These are phyloP conservation scores for Labeo catla DNA, from an alignment of 2,113 vertebrate species.

Conservation along the genomic window DNA sequence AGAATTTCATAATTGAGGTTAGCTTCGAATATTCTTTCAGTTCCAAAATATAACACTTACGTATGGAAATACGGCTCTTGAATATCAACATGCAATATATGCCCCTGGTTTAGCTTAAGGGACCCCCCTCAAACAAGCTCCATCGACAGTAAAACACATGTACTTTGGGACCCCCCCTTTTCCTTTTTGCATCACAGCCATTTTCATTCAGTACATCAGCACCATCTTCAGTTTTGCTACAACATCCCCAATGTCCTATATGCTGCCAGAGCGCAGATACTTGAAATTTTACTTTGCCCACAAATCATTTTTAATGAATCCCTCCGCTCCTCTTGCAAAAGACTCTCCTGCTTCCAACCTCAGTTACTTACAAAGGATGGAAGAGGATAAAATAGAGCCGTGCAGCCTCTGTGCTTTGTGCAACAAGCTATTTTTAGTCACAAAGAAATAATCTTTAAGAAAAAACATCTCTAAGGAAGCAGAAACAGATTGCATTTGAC, in stretches of 20 bases:
- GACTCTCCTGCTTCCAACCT: neutral
- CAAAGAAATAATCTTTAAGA: slow-evolving; percentile 21
- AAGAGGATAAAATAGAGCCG: neutral
- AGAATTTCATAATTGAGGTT: neutral
- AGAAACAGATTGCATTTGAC: neutral
- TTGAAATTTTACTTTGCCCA: slow-evolving; percentile 57
- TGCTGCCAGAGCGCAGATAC: slow-evolving; percentile 58
- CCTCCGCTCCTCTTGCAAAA: slow-evolving; percentile 37
- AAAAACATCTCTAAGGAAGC: slow-evolving; percentile 21
- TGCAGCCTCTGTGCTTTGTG: slow-evolving; percentile 17
- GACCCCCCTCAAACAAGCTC: neutral
- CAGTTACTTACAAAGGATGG: slow-evolving; percentile 24
- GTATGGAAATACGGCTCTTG: neutral
- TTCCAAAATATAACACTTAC: neutral
- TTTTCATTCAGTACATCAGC: slow-evolving; percentile 52
- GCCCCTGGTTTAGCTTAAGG: neutral
- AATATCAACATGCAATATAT: neutral
- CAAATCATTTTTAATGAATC: slow-evolving; percentile 72
- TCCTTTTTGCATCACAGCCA: slow-evolving; percentile 50
- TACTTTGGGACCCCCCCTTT: slow-evolving; percentile 47
- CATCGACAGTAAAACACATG: neutral
- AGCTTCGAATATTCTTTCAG: neutral
- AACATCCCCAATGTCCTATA: slow-evolving; percentile 45
- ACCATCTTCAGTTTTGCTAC: slow-evolving; percentile 46
- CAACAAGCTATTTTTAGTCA: slow-evolving; percentile 23